Base-by-base conservation (phyloP, 2,888 invertebrate genomes). In the Nezara viridula region DNA sequence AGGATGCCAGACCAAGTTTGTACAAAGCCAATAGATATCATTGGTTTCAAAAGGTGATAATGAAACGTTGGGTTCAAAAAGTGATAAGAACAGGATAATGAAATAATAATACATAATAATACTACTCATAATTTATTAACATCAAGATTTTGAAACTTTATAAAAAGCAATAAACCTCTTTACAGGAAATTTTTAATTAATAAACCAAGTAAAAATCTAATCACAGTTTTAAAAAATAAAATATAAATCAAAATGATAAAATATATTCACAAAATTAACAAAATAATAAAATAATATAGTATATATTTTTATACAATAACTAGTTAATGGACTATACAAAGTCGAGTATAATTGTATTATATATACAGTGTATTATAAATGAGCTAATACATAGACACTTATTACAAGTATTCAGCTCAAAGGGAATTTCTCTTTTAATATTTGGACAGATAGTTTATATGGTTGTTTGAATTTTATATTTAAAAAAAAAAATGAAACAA, bases 161-260 rank as follows among this genome's bases (percentile, higher is more conserved):
- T 81, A 81, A 81, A 81, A 81, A 81, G 81, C 81, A 81, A 81
- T 81, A 40, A 44, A 81, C n/a, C 81, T 81, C 81, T 81, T n/a
- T 81, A 81, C 81, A 81, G n/a, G 81, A 81, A 40, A 81, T 81
- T 14, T 73, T 73, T 73, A 73, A 73, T 73, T 81, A 2, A 81
- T 81, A n/a, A 44, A 81, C 81, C 4, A 40, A 81, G 40, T 81
- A 81, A 81, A 81, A 81, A 81, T 73, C 66, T 73, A 73, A 73
- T 81, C 81, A 81, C 81, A 81, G 81, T 40, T 40, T 81, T 40
- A 44, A 81, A 81, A 73, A 73, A 73, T 73, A 73, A 73, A 73
- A 73, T 73, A 73, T 14, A 7, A 73, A 73, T 73, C 32, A 19
- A 73, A 73, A 73, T 37, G 37, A 73, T 73, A 73, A 73, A 73